Evolutionary conservation across 30 jellyfish, hydroid and myxozoan species (phyloP), one percentile per base, ranked within the genome.

Genomic region (Hydractinia symbiolongicarpus): DNA sequence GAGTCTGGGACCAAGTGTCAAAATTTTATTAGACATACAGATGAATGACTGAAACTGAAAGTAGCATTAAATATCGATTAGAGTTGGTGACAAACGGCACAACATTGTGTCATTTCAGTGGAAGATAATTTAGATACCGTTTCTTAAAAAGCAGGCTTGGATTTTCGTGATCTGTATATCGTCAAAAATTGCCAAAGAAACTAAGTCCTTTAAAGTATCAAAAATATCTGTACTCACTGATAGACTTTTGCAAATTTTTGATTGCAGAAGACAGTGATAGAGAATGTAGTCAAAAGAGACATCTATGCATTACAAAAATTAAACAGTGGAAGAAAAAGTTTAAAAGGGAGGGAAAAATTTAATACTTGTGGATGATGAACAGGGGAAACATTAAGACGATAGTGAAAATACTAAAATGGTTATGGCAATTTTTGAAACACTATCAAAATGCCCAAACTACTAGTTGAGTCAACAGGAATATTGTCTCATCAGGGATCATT

Each of bases 241-340:
- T 49, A 20, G 80, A 71, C 44, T 13, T 71, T 71, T 71, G 56
- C n/a, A 30, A 71, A 50, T 71, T 71, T 71, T 71, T 71, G n/a
- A 20, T 50, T 55, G 61, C 9, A n/a, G 80, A 71, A 20, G 51
- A 53, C 40, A 15, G 61, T 7, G n/a, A 9, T 20, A n/a, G n/a
- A 20, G 9, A 71, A 71, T 71, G 54, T 20, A 7, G 17, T 53
- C 8, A 30, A 5, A 6, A 20, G n/a, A 20, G 80, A 20, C 51
- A 30, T 30, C 40, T 19, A 9, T 60, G 40, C 74, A 44, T n/a
- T 64, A 51, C 4, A 20, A 71, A 20, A 15, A 20, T 71, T 8
- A 71, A 20, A 71, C 80, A 71, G 51, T 71, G 80, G 80, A 49
- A 67, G 44, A 13, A 71, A 71, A 71, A 71, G 8, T 71, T 1